Evolutionary conservation across 2,888 invertebrate species (phyloP).

Genomic region (Ptycholaimellus sp.): DNA sequence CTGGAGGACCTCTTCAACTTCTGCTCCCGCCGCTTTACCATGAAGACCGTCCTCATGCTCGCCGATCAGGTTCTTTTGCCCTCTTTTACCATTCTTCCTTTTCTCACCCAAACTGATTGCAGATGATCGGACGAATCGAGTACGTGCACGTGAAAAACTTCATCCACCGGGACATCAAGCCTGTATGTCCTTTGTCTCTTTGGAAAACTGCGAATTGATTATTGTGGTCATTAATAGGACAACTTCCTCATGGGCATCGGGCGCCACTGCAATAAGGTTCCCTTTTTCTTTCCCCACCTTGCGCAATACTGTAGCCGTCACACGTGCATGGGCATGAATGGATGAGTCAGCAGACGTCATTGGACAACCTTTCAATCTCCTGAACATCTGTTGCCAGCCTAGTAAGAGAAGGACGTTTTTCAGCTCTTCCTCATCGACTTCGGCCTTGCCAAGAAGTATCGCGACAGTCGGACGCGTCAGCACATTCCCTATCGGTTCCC

Average conservation of each 20-base stretch:
- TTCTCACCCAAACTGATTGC: background rate
- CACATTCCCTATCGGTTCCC: conserved; percentile 78
- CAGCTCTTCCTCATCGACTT: conserved; percentile 88
- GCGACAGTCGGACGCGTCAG: conserved; percentile 64
- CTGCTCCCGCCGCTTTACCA: conserved; percentile 90
- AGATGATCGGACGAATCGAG: conserved; percentile 54
- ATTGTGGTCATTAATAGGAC: conserved; percentile 48
- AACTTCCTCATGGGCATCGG: conserved; percentile 98
- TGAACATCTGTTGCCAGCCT: too few species aligned
- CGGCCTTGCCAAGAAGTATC: conserved; percentile 91
- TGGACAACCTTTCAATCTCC: too few species aligned
- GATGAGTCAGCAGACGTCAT: too few species aligned
- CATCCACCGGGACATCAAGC: conserved; percentile 75
- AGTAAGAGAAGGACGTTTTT: conserved; percentile 5
- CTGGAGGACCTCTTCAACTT: conserved; percentile 97
- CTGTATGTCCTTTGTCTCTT: background rate
- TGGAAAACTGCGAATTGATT: background rate
- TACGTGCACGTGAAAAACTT: conserved; percentile 96
- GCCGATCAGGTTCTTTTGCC: conserved; percentile 89
- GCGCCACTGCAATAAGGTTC: conserved; percentile 71
- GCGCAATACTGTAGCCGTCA: background rate
- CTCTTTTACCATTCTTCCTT: too few species aligned
- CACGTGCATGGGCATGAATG: too few species aligned
- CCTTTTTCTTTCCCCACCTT: conserved; percentile 1
- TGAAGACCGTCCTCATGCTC: conserved; percentile 98